Conservation (phyloP, 2,113 vertebrate species). For the Mobula birostris region DNA sequence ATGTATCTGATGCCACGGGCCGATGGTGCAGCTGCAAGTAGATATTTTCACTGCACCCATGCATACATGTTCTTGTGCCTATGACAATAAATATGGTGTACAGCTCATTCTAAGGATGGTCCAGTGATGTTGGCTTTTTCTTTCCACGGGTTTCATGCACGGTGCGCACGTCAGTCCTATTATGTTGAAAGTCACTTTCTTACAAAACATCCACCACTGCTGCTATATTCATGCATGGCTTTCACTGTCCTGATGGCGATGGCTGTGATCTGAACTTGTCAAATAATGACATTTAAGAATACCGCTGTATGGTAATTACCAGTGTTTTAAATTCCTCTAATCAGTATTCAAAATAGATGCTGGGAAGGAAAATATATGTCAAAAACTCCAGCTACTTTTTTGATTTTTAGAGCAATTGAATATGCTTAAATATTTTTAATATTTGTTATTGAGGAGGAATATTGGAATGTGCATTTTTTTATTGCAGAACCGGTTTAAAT, state of each 20-base stretch:
- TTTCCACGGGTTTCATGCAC: background rate
- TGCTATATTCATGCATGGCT: background rate
- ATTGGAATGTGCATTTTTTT: background rate
- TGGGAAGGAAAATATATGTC: background rate
- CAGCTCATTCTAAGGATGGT: background rate
- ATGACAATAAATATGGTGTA: too few species aligned
- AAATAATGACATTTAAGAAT: constrained; percentile 7
- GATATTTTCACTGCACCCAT: too few species aligned
- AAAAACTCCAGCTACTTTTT: too few species aligned
- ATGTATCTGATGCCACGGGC: too few species aligned
- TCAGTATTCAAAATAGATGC: background rate
- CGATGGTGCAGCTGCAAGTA: too few species aligned
- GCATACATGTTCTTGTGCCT: too few species aligned
- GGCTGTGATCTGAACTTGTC: background rate
- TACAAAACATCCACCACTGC: background rate
- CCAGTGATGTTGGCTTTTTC: background rate
- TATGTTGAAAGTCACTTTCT: background rate
- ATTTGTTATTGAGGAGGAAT: background rate
- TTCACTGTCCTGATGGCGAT: background rate
- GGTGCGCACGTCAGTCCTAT: background rate
- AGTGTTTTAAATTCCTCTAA: background rate
- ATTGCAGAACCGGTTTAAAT: background rate
- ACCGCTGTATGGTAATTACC: background rate
- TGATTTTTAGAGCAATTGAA: too few species aligned
- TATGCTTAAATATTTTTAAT: too few species aligned